Conservation (phyloP, 2,888 invertebrate species). For the Synergus itoensis region DNA sequence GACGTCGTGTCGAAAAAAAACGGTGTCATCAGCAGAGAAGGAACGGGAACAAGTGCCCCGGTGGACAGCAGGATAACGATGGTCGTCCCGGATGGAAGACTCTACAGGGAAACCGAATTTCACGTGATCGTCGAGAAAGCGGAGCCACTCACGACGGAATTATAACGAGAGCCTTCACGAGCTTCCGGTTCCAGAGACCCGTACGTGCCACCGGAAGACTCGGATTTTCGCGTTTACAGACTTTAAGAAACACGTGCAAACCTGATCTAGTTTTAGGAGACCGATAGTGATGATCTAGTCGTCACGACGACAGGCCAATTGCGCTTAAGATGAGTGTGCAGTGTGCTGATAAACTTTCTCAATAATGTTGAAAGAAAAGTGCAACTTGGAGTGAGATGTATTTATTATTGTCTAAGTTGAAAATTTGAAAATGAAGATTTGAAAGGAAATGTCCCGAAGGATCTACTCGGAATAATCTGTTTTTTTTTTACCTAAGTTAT, state of each 20-base stretch:
- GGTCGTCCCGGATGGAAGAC: conserved; percentile 89
- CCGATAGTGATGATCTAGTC: neutral
- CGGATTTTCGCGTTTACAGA: conserved; percentile 63
- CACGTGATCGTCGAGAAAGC: conserved; percentile 92
- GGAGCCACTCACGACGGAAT: conserved; percentile 89
- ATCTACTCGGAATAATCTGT: neutral
- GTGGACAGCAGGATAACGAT: conserved; percentile 78
- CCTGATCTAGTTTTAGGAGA: conserved; percentile 33
- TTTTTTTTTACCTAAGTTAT: conserved; percentile 16
- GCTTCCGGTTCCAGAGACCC: conserved; percentile 57
- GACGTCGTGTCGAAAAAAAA: conserved; percentile 77
- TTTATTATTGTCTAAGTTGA: conserved; percentile 7
- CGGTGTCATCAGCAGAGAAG: conserved; percentile 79
- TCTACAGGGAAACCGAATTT: conserved; percentile 91
- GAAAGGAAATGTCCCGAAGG: neutral
- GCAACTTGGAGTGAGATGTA: conserved; percentile 4
- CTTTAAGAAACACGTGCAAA: conserved; percentile 52
- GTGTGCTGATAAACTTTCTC: conserved; percentile 2
- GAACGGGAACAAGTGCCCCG: conserved; percentile 57
- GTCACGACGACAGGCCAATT: conserved; percentile 5
- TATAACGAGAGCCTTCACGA: conserved; percentile 78
- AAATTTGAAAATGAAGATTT: conserved; percentile 4
- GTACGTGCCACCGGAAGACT: conserved; percentile 53
- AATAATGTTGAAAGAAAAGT: neutral
- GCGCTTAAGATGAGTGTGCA: neutral